These are phyloP conservation scores for Epinephelus fuscoguttatus DNA, from an alignment of 2,113 vertebrate species.

Conservation along the genomic window DNA sequence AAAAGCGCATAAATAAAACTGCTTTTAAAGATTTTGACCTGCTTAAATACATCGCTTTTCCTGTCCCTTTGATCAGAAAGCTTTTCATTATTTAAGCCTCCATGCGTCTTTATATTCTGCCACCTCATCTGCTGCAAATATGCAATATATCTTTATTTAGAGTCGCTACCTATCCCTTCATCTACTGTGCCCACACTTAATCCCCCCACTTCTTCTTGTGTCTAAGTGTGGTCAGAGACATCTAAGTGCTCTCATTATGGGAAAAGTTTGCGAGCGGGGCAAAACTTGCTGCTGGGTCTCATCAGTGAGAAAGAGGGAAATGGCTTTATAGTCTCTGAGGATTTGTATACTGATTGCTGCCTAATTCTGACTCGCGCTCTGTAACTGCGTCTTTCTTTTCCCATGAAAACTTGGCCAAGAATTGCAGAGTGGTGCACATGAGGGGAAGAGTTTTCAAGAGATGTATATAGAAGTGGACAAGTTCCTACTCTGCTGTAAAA, in stretches of 20 bases:
- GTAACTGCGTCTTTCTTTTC: conserved; percentile 68
- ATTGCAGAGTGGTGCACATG: conserved; percentile 29
- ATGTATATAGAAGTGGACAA: conserved; percentile 62
- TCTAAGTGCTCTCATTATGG: conserved; percentile 69
- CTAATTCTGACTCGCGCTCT: conserved; percentile 75
- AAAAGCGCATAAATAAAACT: conserved; percentile 96
- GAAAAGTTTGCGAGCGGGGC: conserved; percentile 65
- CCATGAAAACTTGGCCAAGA: conserved; percentile 78
- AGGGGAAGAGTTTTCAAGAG: conserved; percentile 44
- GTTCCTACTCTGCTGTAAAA: conserved; percentile 51
- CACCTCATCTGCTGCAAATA: conserved; percentile 72
- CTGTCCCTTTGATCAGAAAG: conserved; percentile 83
- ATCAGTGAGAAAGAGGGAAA: conserved; percentile 78
- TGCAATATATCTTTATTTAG: conserved; percentile 78
- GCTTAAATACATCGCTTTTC: conserved; percentile 85
- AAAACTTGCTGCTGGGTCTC: conserved; percentile 78
- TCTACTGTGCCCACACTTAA: conserved; percentile 53
- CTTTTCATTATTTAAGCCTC: conserved; percentile 80
- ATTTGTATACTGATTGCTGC: conserved; percentile 80
- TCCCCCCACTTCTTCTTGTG: conserved; percentile 33
- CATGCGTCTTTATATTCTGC: conserved; percentile 65
- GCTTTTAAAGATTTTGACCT: conserved; percentile 90
- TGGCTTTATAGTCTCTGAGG: conserved; percentile 77
- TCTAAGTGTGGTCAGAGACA: conserved; percentile 62
- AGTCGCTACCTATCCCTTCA: conserved; percentile 66